Evolutionary conservation across 2,797 vertebrate species (phyloP), one percentile per base, ranked within the genome.

Genomic region (Oreochromis grahami): DNA sequence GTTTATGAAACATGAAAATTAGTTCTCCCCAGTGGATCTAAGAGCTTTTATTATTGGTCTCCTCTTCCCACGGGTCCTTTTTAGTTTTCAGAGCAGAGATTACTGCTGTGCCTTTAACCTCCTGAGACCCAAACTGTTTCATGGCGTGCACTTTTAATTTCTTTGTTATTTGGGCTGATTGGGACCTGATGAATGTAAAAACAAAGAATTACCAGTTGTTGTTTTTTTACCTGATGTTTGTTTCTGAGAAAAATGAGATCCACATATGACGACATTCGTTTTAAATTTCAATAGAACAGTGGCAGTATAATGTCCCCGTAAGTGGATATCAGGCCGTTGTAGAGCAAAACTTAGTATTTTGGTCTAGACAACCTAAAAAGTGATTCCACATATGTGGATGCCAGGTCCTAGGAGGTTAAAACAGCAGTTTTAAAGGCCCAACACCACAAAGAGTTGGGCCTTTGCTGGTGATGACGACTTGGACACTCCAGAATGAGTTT

Each of bases 381-480:
- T 1, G 55, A 58, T 32, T 58, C 55, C 14, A 58, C 0, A 58
- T 56, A 32, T 58, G 8, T 58, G 5, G 8, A 58, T 2, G 55
- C 55, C 26, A 17, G 26, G 14, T 58, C 55, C 8, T 32, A 4
- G 8, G 55, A 1, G 55, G 14, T 32, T 58, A 38, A 65, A 65
- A 21, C 60, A 34, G 56, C 29, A 58, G 56, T 6, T 58, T 32
- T 58, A 58, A 58, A 32, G 29, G 8, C 15, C 55, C 15, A 3
- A 32, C 15, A 29, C n/a, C n/a, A n/a, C n/a, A n/a, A n/a, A n/a
- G 14, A 21, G 6, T 38, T 4, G 0, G 34, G 34, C 60, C 34
- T 65, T 38, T 21, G 60, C 0, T 26, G 0, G 7, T 65, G 3
- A 19, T 60, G 29, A 34, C 0, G 0, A 4, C 56, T 34, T 6